Conservation (phyloP, 2,113 vertebrate genomes). For the Microtus ochrogaster region DNA sequence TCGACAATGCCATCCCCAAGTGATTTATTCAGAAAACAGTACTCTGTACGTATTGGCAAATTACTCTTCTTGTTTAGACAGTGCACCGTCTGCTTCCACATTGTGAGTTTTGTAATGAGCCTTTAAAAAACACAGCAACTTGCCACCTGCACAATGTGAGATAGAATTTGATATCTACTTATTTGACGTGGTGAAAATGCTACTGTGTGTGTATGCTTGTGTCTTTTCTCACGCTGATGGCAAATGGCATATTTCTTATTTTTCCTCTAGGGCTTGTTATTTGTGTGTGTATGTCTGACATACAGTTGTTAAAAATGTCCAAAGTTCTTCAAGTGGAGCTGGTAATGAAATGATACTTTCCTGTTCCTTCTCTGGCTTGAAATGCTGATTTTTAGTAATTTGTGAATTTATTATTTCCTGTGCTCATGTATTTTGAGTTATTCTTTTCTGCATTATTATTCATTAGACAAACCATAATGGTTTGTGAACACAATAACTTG, state of each 20-base stretch:
- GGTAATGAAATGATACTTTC: neutral
- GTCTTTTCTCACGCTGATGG: constrained; percentile 19
- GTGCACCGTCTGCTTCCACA: neutral
- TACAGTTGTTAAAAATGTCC: neutral
- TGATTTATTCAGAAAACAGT: neutral
- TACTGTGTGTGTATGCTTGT: neutral
- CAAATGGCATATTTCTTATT: constrained; percentile 56
- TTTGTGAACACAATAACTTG: neutral
- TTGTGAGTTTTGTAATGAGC: neutral
- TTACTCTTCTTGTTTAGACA: neutral
- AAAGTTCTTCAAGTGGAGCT: neutral
- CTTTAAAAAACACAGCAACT: neutral
- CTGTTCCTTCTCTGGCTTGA: neutral
- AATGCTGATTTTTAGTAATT: constrained; percentile 27
- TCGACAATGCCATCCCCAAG: neutral
- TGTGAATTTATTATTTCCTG: neutral
- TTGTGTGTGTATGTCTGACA: neutral
- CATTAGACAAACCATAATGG: neutral
- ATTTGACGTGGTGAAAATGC: constrained; percentile 58
- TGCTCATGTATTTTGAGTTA: neutral
- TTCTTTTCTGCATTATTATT: neutral
- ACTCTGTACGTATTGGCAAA: neutral
- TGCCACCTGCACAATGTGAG: constrained; percentile 26
- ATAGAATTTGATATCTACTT: neutral
- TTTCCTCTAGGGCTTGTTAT: constrained; percentile 46